phyloP scores from a whole-genome alignment of 2,113 vertebrate species.

The Marcusenius ussheri region DNA sequence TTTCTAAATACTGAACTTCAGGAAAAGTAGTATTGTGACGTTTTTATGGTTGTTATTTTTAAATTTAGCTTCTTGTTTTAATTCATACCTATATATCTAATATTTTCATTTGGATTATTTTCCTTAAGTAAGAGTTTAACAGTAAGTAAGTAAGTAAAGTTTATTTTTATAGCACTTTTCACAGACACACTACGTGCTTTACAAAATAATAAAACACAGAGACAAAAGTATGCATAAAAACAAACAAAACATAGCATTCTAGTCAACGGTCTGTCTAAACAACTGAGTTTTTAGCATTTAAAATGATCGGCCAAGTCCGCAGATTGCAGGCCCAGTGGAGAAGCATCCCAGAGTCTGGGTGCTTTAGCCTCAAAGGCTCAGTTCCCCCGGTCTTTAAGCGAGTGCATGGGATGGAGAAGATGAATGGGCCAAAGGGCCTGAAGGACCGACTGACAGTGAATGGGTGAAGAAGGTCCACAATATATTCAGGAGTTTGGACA shows the following conservation, averaged over 20 bases:
- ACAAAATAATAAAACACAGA: neutral
- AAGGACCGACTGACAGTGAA: neutral
- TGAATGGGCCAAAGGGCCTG: neutral
- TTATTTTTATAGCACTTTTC: neutral
- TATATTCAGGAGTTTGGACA: neutral
- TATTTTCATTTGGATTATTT: neutral
- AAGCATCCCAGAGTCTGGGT: neutral
- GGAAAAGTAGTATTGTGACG: neutral
- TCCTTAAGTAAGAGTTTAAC: neutral
- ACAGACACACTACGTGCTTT: neutral
- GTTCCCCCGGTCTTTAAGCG: neutral
- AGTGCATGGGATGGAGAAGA: neutral
- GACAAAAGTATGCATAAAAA: neutral
- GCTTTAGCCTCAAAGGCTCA: neutral
- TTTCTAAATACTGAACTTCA: neutral
- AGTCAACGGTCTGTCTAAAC: neutral
- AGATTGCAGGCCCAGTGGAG: neutral
- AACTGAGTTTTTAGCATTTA: neutral
- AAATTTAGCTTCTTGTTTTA: neutral
- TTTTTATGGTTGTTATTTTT: neutral
- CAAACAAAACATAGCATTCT: neutral
- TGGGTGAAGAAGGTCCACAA: neutral
- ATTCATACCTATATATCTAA: neutral
- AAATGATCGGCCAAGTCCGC: neutral
- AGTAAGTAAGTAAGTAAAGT: neutral